Percentiles rank a stretch among this genome's conserved stretches.
Conservation (phyloP, 2,888 invertebrate genomes). For the Isoperla grammatica region DNA sequence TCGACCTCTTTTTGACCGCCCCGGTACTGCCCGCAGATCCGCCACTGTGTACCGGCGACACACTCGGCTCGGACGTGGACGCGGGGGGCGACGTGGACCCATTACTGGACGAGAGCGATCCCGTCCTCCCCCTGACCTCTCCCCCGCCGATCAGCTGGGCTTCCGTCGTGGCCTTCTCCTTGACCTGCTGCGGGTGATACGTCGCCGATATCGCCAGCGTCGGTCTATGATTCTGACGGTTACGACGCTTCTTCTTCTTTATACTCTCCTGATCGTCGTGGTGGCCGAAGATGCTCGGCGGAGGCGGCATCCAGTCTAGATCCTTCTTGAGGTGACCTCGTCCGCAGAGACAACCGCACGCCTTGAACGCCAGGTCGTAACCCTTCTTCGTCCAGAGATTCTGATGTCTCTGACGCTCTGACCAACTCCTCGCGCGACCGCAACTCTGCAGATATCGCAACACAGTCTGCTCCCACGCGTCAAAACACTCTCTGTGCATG, state of each 20-base stretch:
- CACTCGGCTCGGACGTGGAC: slow-evolving; percentile 66
- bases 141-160: slow-evolving; percentile 38
- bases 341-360: slow-evolving; percentile 90
- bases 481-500: slow-evolving; percentile 96
- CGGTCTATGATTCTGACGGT: slow-evolving; percentile 59
- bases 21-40: slow-evolving; percentile 44
- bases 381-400: slow-evolving; percentile 98
- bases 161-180: slow-evolving; percentile 13
- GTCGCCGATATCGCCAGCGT: slow-evolving; percentile 53
- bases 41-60: slow-evolving; percentile 62
- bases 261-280: slow-evolving; percentile 47
- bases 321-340: slow-evolving; percentile 92
- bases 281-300: slow-evolving; percentile 48
- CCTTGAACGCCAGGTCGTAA: slow-evolving; percentile 92
- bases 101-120: slow-evolving; percentile 69
- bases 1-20: slow-evolving; percentile 62
- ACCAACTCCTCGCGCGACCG: slow-evolving; percentile 90
- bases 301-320: slow-evolving; percentile 81
- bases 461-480: slow-evolving; percentile 87
- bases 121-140: slow-evolving; percentile 60
- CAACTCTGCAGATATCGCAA: slow-evolving; percentile 84
- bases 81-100: slow-evolving; percentile 77
- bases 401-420: slow-evolving; percentile 88
- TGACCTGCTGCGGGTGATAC: slow-evolving; percentile 27
- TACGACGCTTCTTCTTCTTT: slow-evolving; percentile 63